These are phyloP conservation scores for Gryllus bimaculatus DNA, from an alignment of 1,140 invertebrate genomes.

Conservation along the genomic window DNA sequence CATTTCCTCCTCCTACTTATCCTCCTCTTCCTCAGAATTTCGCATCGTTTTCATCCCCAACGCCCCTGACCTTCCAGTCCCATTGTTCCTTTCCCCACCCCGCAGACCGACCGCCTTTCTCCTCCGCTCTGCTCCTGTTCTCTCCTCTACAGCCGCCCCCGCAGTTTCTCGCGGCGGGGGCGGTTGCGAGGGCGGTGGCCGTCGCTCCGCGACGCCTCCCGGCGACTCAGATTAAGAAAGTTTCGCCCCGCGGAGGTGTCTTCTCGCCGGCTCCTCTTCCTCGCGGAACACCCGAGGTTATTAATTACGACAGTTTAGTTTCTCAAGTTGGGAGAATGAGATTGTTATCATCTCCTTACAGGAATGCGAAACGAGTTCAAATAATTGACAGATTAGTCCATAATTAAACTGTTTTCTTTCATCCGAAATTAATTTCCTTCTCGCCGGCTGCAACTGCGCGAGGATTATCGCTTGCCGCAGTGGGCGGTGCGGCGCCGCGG, in stretches of 20 bases:
- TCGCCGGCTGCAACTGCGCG: background rate
- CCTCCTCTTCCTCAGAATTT: no score
- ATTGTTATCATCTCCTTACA: conserved; percentile 1
- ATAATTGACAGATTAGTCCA: background rate
- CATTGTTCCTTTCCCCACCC: no score
- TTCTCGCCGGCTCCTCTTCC: background rate
- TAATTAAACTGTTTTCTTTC: background rate
- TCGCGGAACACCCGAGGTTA: background rate
- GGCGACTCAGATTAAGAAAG: background rate
- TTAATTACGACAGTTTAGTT: background rate
- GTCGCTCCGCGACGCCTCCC: background rate
- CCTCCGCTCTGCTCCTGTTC: no score
- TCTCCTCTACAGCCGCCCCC: no score
- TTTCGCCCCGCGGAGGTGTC: background rate
- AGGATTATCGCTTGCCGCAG: background rate
- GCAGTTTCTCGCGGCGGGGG: no score
- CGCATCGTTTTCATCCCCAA: no score
- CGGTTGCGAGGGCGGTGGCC: no score
- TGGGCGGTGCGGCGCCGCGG: no score
- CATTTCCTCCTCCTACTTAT: no score
- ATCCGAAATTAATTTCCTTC: background rate
- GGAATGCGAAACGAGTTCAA: background rate
- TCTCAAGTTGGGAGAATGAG: background rate
- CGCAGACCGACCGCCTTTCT: no score
- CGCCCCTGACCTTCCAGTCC: no score